Base-by-base conservation (phyloP, 2,113 vertebrate species). In the Leptodactylus fuscus region DNA sequence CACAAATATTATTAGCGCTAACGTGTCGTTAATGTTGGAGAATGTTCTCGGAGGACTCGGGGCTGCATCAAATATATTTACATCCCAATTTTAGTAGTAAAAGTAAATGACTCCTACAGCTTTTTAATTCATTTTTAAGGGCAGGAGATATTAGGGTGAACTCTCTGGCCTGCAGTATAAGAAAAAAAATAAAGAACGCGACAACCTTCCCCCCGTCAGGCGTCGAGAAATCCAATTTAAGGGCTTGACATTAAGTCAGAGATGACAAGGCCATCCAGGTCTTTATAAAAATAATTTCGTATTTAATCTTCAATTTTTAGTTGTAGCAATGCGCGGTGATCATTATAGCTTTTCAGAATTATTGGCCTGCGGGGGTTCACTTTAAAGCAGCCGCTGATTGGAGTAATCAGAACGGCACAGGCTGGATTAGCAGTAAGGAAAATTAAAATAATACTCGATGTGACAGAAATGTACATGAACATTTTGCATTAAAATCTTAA, bases 401-500 rank as follows among this genome's bases (percentile, higher is more conserved):
- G 91, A 90, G 89, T 89, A 91, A 92, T 92, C 91, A 90, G 74
- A 86, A 89, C 87, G 91, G 88, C 89, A 89, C 67, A 62, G 91
- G 89, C 89, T 88, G 87, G 89, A 91, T 93, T 91, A 91, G 87
- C 89, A 62, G 83, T 53, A 89, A 91, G 87, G 88, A 87, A 91
- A 92, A 91, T 91, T 89, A 89, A 92, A 91, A 91, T 90, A 90
- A 92, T 91, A 93, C 89, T 90, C 90, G 90, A 91, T 92, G 89
- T 91, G 91, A 90, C 91, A 91, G 90, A 93, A 91, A 91, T 91
- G 90, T 89, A 90, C 89, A 89, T 88, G 90, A 89, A 88, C 90
- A 91, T 90, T 89, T 88, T 90, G 90, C 85, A 88, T 75, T 85
- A 89, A 89, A 90, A 87, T 88, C 91, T 92, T 91, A 92, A 93